A percentile compares a stretch with the other conserved stretches of the same genome.
Conservation (phyloP, 2,888 invertebrate genomes). For the Eristalinus sepulchralis region DNA sequence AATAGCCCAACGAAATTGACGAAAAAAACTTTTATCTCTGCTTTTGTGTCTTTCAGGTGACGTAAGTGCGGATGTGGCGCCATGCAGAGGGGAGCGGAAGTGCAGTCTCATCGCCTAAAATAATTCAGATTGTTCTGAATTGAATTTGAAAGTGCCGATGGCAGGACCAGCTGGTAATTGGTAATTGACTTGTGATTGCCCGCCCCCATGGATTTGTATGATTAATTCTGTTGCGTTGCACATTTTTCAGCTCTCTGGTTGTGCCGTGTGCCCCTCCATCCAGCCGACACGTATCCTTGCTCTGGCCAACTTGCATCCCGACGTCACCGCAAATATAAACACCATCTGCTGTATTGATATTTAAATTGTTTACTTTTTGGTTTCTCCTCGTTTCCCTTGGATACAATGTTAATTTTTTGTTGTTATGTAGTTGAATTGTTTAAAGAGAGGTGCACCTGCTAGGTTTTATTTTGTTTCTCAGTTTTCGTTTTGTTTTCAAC, state of each 20-base stretch:
- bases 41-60: constrained; percentile 39
- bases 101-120: constrained; percentile 35
- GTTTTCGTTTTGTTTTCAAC: constrained; percentile 4
- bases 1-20: constrained; percentile 30
- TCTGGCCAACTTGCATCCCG: constrained; percentile 19
- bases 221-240: not conserved
- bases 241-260: constrained; percentile 35
- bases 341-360: constrained; percentile 61
- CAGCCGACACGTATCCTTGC: constrained; percentile 9
- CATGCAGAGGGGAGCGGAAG: constrained; percentile 39
- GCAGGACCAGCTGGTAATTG: constrained; percentile 35
- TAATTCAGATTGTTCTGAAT: constrained; percentile 1
- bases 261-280: not conserved
- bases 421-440: constrained; percentile 21
- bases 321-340: constrained; percentile 35
- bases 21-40: constrained; percentile 3
- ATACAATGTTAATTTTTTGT: not conserved
- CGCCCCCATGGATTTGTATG: not conserved
- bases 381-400: not conserved
- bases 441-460: constrained; percentile 49
- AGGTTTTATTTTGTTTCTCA: constrained; percentile 8
- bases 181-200: not conserved
- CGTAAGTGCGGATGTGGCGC: constrained; percentile 63
- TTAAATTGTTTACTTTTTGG: constrained; percentile 35
- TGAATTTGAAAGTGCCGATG: constrained; percentile 7